Percentiles rank a stretch among this genome's conserved stretches.
phyloP scores from a whole-genome alignment of 2,113 vertebrate species.

The Sterrhoptilus dennistouni region DNA sequence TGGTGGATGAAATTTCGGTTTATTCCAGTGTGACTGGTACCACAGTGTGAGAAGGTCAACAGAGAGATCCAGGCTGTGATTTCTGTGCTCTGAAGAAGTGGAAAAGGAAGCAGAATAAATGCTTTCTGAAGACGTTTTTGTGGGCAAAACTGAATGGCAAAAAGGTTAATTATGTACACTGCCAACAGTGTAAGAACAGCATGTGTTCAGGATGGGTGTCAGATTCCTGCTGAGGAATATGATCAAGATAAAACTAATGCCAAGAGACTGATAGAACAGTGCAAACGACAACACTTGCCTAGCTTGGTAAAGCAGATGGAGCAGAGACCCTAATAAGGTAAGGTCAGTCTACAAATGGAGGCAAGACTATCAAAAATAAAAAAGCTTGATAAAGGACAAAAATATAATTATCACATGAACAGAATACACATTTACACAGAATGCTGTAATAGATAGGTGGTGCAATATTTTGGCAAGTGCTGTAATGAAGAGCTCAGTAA shows the following conservation, averaged over 20 bases:
- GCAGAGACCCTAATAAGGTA: background rate
- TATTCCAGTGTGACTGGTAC: background rate
- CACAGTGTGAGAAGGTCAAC: background rate
- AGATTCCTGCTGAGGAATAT: slow-evolving; percentile 32
- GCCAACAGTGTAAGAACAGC: slow-evolving; percentile 15
- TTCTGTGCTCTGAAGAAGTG: background rate
- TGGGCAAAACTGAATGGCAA: background rate
- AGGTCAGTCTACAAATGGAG: background rate
- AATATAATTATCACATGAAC: background rate
- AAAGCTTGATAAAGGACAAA: background rate
- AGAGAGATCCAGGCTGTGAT: background rate
- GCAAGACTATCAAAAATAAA: background rate
- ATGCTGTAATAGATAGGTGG: background rate
- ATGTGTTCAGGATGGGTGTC: background rate
- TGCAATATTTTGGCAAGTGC: background rate
- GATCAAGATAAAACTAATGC: slow-evolving; percentile 56
- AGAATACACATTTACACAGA: background rate
- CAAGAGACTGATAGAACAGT: slow-evolving; percentile 42
- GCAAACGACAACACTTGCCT: background rate
- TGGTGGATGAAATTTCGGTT: background rate
- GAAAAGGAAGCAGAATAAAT: background rate
- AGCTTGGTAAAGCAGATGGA: background rate
- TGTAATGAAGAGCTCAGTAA: background rate
- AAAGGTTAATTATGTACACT: slow-evolving; percentile 52
- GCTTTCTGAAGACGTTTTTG: background rate